phyloP scores from a whole-genome alignment of 2,113 vertebrate genomes.

The Osmerus eperlanus region DNA sequence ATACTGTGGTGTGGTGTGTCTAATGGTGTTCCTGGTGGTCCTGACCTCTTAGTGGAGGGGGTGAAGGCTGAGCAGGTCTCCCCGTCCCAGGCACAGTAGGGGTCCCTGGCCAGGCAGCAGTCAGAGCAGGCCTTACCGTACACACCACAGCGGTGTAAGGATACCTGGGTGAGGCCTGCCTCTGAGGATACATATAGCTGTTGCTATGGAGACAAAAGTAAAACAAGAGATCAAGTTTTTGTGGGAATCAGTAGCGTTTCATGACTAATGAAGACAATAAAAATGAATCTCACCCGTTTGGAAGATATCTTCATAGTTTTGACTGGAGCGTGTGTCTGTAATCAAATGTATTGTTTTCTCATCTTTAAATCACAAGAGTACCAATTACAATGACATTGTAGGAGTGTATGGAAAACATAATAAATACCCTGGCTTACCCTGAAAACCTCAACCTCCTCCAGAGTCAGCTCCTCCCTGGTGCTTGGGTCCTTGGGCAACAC shows the following conservation, averaged over 20 bases:
- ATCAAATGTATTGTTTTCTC: constrained; percentile 5
- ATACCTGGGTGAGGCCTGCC: constrained; percentile 80
- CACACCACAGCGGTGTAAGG: constrained; percentile 76
- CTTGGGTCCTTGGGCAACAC: constrained; percentile 77
- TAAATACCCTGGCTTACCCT: constrained; percentile 60
- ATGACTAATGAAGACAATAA: not conserved
- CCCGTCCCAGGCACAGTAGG: constrained; percentile 84
- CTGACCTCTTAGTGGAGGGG: constrained; percentile 74
- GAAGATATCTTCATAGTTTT: constrained; percentile 83
- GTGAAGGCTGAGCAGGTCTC: constrained; percentile 79
- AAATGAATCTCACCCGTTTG: constrained; percentile 70
- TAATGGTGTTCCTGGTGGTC: not conserved
- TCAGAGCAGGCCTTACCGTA: constrained; percentile 82
- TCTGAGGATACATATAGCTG: constrained; percentile 83
- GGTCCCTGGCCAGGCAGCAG: constrained; percentile 83
- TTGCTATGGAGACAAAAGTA: constrained; percentile 66
- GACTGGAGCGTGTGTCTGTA: constrained; percentile 72
- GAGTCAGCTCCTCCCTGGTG: constrained; percentile 75
- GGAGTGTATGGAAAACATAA: not conserved
- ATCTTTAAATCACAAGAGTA: too few relatives aligned
- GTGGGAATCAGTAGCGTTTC: not conserved
- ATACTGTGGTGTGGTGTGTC: not conserved
- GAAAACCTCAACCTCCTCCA: constrained; percentile 83
- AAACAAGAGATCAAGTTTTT: constrained; percentile 3
- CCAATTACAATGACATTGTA: too few relatives aligned